Base-by-base conservation (phyloP, 64 coral and sea anemone genomes). In the Montipora efflorescens region DNA sequence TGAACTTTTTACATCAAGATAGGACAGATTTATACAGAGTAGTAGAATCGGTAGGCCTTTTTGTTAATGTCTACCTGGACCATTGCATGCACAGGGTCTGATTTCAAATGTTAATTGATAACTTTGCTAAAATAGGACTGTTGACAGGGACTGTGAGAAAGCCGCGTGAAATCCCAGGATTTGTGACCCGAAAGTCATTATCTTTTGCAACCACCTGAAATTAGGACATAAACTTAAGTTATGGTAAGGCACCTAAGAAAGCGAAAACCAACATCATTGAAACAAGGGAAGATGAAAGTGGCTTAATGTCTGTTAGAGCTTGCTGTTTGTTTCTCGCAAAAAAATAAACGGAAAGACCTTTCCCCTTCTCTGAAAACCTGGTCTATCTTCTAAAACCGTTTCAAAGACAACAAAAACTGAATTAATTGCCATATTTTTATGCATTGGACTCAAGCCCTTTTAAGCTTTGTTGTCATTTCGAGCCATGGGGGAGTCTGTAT, bases 121-220 rank as follows among this genome's bases (percentile, higher is more conserved):
- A 76, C 74, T 44, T 76, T 46, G 12, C 74, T 28, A 7, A 76
- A 28, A 46, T 76, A 76, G 8, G 14, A 76, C 74, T 76, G 74
- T 43, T 76, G 74, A 43, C 20, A 76, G 2, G 74, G 74, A 44
- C 74, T 76, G 74, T 76, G 74, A 76, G 74, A 76, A 46, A 76
- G 74, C 45, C 28, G 28, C 28, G 28, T 36, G 28, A 76, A 21
- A 9, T 76, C 74, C 74, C 74, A 76, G 4, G 28, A 22, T 46
- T 76, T 76, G 23, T 14, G 74, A 8, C 47, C 45, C 10, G 74
- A 76, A 15, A 76, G 45, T 28, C 74, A 76, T 11, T 8, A 22
- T 76, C 74, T 76, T 21, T 28, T 76, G 19, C 74, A 6, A 11
- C 62, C 62, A 14, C 74, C 74, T 76, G 43, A 76, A 76, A 76